A percentile compares a stretch with the other conserved stretches of the same genome.
Conservation (phyloP, 1,140 invertebrate species). For the Temnothorax curvispinosus region DNA sequence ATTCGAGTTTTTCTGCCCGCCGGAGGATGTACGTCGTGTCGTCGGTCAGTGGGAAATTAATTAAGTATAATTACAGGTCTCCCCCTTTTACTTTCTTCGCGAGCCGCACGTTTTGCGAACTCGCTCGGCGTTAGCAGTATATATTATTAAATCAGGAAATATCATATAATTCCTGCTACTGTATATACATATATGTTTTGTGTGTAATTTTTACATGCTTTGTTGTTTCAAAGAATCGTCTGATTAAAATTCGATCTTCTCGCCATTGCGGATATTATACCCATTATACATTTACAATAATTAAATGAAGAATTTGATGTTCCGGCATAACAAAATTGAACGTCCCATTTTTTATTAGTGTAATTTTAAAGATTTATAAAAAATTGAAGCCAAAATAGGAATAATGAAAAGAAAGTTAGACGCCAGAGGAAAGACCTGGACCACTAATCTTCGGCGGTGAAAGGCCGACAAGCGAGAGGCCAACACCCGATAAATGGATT, state of each 20-base stretch:
- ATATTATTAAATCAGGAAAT: not conserved
- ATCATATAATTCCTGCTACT: not conserved
- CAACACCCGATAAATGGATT: conserved; percentile 84
- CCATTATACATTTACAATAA: not conserved
- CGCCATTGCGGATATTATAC: not conserved
- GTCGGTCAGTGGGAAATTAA: conserved; percentile 41
- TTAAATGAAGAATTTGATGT: not conserved
- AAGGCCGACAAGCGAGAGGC: conserved; percentile 74
- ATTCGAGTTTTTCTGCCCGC: conserved; percentile 29
- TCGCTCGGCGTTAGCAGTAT: too few relatives aligned
- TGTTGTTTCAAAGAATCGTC: not conserved
- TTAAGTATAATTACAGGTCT: conserved; percentile 41
- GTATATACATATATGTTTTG: not conserved
- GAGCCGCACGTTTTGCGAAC: not conserved
- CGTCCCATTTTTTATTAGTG: not conserved
- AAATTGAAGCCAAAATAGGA: not conserved
- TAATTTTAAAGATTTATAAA: not conserved
- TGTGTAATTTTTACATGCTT: not conserved
- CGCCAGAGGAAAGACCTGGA: conserved; percentile 26
- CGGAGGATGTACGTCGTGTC: conserved; percentile 12
- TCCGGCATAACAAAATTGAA: not conserved
- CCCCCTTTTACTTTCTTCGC: not conserved
- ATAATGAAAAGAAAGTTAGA: conserved; percentile 32
- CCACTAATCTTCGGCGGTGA: conserved; percentile 80
- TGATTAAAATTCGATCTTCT: not conserved